Conservation (phyloP, 1,140 invertebrate species). For the Drosophila leontia region DNA sequence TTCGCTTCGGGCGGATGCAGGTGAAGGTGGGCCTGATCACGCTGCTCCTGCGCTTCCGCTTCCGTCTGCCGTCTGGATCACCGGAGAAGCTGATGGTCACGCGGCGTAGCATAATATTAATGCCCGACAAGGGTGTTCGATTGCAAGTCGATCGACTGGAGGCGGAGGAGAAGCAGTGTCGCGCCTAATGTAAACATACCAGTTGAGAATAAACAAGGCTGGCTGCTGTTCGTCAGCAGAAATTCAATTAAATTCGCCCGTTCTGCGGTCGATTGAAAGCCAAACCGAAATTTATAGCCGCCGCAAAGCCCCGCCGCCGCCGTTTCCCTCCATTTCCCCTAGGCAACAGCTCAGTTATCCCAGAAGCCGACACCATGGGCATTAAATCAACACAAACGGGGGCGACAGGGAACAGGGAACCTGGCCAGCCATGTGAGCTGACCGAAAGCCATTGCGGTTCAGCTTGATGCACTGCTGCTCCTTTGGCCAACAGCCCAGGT, state of each 20-base stretch:
- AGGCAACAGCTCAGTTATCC: constrained; percentile 40
- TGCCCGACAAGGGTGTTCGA: constrained; percentile 62
- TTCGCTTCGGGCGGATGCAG: constrained; percentile 68
- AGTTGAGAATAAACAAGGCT: constrained; percentile 23
- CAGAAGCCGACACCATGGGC: constrained; percentile 55
- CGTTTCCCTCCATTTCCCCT: background rate
- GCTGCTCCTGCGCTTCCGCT: constrained; percentile 69
- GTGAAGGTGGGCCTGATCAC: constrained; percentile 60
- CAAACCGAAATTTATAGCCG: constrained; percentile 71
- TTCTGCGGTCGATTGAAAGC: constrained; percentile 72
- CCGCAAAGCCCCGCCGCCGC: constrained; percentile 40
- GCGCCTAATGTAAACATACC: constrained; percentile 63
- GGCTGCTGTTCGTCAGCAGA: constrained; percentile 48
- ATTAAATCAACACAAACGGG: constrained; percentile 68
- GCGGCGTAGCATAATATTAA: constrained; percentile 71
- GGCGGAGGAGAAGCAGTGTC: constrained; percentile 19
- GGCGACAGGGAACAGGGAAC: background rate
- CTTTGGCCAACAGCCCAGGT: constrained; percentile 11
- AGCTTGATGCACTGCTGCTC: constrained; percentile 66
- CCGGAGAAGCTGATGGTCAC: constrained; percentile 66
- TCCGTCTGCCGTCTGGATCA: constrained; percentile 36
- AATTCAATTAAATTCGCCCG: constrained; percentile 58
- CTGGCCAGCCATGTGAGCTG: constrained; percentile 50
- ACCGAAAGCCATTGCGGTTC: constrained; percentile 61
- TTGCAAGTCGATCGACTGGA: constrained; percentile 33